Evolutionary conservation across 2,113 vertebrate species (phyloP).

Genomic region (Rhodinocichla rosea): DNA sequence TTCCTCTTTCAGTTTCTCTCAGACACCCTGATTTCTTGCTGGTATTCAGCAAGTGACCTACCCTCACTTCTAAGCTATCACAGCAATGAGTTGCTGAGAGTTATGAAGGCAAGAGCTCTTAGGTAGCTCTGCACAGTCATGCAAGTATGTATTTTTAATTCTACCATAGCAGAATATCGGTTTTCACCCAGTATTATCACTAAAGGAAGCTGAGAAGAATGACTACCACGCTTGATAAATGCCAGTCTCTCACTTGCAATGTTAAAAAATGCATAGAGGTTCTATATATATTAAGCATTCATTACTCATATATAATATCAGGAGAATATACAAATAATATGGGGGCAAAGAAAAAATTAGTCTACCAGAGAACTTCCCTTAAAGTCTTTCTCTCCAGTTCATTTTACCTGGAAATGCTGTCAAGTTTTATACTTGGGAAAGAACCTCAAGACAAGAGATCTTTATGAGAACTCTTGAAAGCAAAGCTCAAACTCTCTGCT

Average conservation of each 20-base stretch:
- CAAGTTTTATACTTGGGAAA: not conserved
- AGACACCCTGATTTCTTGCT: not conserved
- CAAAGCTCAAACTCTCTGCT: not conserved
- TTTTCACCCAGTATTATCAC: not conserved
- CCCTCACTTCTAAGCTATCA: not conserved
- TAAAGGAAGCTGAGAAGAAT: not conserved
- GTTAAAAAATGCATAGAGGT: not conserved
- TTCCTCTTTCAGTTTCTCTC: not conserved
- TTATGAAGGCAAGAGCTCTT: not conserved
- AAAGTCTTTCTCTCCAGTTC: not conserved
- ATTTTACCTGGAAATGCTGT: not conserved
- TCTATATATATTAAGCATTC: not conserved
- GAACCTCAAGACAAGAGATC: rapidly evolving
- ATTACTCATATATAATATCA: not conserved
- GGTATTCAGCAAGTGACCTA: not conserved
- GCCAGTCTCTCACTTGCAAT: not conserved
- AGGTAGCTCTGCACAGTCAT: not conserved
- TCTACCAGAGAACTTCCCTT: not conserved
- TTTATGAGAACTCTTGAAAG: too few species aligned
- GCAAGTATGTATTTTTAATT: not conserved
- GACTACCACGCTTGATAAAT: not conserved
- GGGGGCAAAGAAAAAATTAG: not conserved
- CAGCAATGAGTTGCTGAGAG: not conserved
- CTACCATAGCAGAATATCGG: not conserved
- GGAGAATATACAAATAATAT: not conserved